phyloP scores from a whole-genome alignment of 2,113 vertebrate genomes.

The Alligator mississippiensis region DNA sequence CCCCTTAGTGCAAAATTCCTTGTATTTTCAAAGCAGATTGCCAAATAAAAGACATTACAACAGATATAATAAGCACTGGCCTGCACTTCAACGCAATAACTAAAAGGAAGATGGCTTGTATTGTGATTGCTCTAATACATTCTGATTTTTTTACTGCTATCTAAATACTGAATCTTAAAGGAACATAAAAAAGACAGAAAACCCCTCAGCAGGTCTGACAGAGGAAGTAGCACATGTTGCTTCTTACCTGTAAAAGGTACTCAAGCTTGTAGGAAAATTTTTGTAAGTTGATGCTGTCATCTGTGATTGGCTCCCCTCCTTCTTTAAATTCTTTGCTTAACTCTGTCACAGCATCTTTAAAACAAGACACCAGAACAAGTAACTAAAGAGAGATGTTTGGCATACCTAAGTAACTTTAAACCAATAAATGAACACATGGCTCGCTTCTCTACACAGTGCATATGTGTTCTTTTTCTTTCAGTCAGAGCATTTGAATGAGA shows the following conservation, averaged over 20 bases:
- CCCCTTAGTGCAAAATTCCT: neutral
- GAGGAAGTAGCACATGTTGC: neutral
- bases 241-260: slow-evolving; percentile 92
- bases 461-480: neutral
- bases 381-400: neutral
- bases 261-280: slow-evolving; percentile 97
- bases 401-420: neutral
- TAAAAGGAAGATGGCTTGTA: neutral
- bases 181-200: neutral
- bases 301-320: slow-evolving; percentile 90
- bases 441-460: neutral
- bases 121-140: neutral
- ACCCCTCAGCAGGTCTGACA: neutral
- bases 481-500: neutral
- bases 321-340: slow-evolving; percentile 90
- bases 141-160: neutral
- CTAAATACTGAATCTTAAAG: neutral
- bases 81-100: neutral
- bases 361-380: slow-evolving; percentile 49
- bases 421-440: neutral
- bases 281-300: slow-evolving; percentile 91
- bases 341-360: slow-evolving; percentile 90
- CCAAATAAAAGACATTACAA: neutral
- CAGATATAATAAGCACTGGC: neutral
- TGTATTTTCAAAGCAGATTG: neutral